These are phyloP conservation scores for Sylvietta virens DNA, from an alignment of 2,113 vertebrate species.

Conservation along the genomic window DNA sequence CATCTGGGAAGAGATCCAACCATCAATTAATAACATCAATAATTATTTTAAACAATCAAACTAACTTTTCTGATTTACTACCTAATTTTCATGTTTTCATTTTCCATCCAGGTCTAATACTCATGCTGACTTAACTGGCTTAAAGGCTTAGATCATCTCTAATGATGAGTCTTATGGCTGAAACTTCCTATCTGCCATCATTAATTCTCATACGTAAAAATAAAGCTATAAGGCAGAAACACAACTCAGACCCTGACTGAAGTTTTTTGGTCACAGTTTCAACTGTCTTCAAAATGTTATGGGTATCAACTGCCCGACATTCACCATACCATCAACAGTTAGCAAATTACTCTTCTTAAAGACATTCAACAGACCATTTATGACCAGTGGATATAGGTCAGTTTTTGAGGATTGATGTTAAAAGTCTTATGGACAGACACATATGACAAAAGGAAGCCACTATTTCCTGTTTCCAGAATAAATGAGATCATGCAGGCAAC, in stretches of 20 bases:
- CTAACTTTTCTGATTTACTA: not conserved
- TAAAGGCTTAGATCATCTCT: not conserved
- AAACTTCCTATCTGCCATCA: not conserved
- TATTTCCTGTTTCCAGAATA: not conserved
- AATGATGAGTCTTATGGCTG: accelerated
- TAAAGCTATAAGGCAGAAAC: not conserved
- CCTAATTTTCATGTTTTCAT: not conserved
- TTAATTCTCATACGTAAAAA: not conserved
- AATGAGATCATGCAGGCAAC: not conserved
- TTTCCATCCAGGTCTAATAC: not conserved
- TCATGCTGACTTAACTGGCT: not conserved
- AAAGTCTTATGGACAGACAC: not conserved
- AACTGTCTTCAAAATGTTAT: not conserved
- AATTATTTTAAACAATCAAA: not conserved
- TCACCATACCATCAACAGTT: not conserved
- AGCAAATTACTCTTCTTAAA: not conserved
- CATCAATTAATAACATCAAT: not conserved
- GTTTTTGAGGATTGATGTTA: not conserved
- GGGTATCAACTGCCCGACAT: not conserved
- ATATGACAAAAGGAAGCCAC: not conserved
- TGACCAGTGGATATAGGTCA: not conserved
- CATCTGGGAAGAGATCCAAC: not conserved
- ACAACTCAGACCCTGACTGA: not conserved
- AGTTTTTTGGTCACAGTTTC: not conserved
- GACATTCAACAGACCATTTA: not conserved